Evolutionary conservation across 2,888 invertebrate species (phyloP).

Genomic region (Eilema caniola): DNA sequence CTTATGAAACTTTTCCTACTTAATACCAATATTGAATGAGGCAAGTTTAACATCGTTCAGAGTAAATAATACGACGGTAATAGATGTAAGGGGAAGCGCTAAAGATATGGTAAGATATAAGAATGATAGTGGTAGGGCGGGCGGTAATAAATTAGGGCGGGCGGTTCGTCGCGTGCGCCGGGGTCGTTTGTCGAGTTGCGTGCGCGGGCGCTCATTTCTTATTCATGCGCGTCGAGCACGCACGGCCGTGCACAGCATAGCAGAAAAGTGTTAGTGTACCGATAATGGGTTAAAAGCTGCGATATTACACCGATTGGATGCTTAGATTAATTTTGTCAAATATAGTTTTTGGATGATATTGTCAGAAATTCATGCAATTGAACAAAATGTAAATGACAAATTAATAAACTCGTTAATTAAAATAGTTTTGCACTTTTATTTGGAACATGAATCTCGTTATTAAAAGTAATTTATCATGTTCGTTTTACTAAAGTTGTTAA

Average conservation of each 20-base stretch:
- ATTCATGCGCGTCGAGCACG: conserved; percentile 81
- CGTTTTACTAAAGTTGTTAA: background rate
- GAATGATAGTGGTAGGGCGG: conserved; percentile 73
- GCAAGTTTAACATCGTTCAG: background rate
- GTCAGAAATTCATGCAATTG: background rate
- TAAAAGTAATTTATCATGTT: background rate
- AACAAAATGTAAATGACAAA: background rate
- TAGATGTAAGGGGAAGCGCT: conserved; percentile 50
- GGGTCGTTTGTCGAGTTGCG: conserved; percentile 76
- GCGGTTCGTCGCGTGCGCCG: conserved; percentile 80
- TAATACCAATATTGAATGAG: background rate
- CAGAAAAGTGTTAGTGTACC: conserved; percentile 45
- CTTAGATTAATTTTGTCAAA: conserved; percentile 32
- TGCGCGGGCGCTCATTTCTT: conserved; percentile 85
- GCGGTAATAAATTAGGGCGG: conserved; percentile 78
- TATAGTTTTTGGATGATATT: conserved; percentile 2
- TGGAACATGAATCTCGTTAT: too few species aligned
- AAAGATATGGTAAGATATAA: conserved; percentile 73
- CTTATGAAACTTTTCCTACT: conserved; percentile 46
- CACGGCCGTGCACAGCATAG: conserved; percentile 56
- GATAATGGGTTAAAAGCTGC: conserved; percentile 53
- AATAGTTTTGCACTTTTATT: too few species aligned
- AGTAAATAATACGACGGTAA: conserved; percentile 41
- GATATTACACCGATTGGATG: conserved; percentile 51
- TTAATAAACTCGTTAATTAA: too few species aligned